phyloP scores from a whole-genome alignment of 1,140 invertebrate species.

The Caenorhabditis inopinata region DNA sequence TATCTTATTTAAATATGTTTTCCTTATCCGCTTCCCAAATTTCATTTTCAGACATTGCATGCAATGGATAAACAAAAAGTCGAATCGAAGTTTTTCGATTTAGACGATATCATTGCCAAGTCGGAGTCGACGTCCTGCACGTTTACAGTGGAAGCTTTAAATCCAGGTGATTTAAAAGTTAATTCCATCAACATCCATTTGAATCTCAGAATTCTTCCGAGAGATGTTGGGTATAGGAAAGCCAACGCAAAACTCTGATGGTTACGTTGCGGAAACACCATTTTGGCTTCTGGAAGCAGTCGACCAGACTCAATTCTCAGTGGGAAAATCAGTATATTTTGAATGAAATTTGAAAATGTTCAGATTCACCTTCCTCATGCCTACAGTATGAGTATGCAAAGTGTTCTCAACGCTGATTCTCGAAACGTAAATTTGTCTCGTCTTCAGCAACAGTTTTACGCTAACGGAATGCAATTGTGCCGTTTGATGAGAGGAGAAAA shows the following conservation, averaged over 20 bases:
- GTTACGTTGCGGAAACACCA: not conserved
- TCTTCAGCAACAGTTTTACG: slow-evolving; percentile 29
- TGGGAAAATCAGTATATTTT: not conserved
- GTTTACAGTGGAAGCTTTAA: not conserved
- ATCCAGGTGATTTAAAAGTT: too few species aligned
- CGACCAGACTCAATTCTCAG: not conserved
- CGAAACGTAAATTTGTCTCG: not conserved
- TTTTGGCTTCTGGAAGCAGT: not conserved
- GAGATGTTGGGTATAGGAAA: not conserved
- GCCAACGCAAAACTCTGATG: not conserved
- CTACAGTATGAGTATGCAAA: slow-evolving; percentile 15
- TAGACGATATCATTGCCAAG: slow-evolving; percentile 34
- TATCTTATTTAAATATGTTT: too few species aligned
- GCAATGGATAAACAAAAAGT: not conserved
- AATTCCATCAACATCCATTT: too few species aligned
- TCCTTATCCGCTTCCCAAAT: not conserved
- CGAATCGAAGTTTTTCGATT: not conserved
- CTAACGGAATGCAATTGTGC: not conserved
- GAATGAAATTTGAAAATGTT: not conserved
- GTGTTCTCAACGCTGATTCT: not conserved
- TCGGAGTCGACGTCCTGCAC: not conserved
- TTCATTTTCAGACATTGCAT: not conserved
- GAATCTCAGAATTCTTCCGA: slow-evolving; percentile 28
- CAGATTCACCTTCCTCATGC: slow-evolving; percentile 33
- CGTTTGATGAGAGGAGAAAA: not conserved